A percentile compares a stretch with the other conserved stretches of the same genome.
phyloP scores from a whole-genome alignment of 2,113 vertebrate genomes.

The Tylochromis polylepis region DNA sequence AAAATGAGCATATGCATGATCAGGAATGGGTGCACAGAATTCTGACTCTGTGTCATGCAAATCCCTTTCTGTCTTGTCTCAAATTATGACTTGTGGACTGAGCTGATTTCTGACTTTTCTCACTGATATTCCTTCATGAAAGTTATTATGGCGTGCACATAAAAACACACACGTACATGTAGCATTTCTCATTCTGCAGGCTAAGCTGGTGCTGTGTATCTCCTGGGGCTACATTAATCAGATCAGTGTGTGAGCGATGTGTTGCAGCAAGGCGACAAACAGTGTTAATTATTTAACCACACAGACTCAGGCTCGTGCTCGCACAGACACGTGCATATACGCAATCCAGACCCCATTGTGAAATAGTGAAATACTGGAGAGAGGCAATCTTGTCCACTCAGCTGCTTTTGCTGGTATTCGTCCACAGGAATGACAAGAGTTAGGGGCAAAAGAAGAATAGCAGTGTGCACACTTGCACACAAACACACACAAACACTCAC shows the following conservation, averaged over 20 bases:
- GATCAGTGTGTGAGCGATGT: slow-evolving; percentile 43
- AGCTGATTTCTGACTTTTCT: not conserved
- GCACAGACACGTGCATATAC: not conserved
- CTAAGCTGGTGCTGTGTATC: not conserved
- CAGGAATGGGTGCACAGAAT: not conserved
- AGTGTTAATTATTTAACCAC: slow-evolving; percentile 54
- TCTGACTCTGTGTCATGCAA: not conserved
- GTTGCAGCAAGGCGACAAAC: slow-evolving; percentile 11
- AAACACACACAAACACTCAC: slow-evolving; percentile 19
- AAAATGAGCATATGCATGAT: not conserved
- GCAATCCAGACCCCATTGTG: not conserved
- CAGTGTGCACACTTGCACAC: not conserved
- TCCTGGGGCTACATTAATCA: slow-evolving; percentile 39
- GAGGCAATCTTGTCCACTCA: slow-evolving; percentile 34
- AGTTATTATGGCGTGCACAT: not conserved
- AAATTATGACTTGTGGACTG: not conserved
- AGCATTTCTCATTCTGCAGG: slow-evolving; percentile 8
- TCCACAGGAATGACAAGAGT: slow-evolving; percentile 31
- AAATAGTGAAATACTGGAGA: slow-evolving; percentile 9
- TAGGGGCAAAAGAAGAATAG: not conserved
- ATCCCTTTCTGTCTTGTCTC: not conserved
- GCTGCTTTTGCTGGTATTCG: slow-evolving; percentile 28
- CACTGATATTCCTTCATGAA: not conserved
- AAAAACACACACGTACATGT: not conserved
- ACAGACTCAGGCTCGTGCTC: not conserved